Conservation (phyloP, 1,140 invertebrate genomes). For the Alviniconcha marisindica region DNA sequence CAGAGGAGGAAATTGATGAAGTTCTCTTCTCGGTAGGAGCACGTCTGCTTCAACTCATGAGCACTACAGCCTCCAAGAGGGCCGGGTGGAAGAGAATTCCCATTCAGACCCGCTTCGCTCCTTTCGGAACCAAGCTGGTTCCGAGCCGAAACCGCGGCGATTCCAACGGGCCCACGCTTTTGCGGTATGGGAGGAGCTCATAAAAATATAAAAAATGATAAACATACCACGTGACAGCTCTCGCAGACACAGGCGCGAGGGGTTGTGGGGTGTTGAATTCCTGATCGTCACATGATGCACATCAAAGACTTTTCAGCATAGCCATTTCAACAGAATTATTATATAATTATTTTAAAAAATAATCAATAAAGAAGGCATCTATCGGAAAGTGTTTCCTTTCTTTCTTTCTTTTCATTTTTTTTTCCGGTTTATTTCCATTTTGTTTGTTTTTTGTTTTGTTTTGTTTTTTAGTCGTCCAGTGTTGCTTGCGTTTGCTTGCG, state of each 20-base stretch:
- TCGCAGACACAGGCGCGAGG: background rate
- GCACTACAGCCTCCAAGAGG: background rate
- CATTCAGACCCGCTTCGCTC: slow-evolving; percentile 45
- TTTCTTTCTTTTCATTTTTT: too few species aligned
- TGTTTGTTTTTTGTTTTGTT: too few species aligned
- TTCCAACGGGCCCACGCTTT: slow-evolving; percentile 29
- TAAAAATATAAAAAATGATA: background rate
- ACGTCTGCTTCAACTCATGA: background rate
- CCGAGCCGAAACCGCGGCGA: slow-evolving; percentile 35
- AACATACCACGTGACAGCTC: background rate
- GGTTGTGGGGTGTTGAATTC: background rate
- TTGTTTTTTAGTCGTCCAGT: too few species aligned
- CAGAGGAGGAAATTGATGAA: background rate
- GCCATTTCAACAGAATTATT: background rate
- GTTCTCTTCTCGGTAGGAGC: background rate
- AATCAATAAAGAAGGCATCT: background rate
- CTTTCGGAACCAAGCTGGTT: slow-evolving; percentile 43
- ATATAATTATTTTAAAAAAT: too few species aligned
- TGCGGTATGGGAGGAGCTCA: slow-evolving; percentile 39
- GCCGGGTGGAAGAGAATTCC: slow-evolving; percentile 38
- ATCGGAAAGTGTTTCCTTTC: too few species aligned
- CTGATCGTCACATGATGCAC: background rate
- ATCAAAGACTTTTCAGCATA: background rate
- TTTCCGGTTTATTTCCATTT: too few species aligned
- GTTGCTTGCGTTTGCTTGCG: too few species aligned